These are phyloP conservation scores for Ochropleura leucogaster DNA, from an alignment of 2,888 invertebrate species.

Conservation along the genomic window DNA sequence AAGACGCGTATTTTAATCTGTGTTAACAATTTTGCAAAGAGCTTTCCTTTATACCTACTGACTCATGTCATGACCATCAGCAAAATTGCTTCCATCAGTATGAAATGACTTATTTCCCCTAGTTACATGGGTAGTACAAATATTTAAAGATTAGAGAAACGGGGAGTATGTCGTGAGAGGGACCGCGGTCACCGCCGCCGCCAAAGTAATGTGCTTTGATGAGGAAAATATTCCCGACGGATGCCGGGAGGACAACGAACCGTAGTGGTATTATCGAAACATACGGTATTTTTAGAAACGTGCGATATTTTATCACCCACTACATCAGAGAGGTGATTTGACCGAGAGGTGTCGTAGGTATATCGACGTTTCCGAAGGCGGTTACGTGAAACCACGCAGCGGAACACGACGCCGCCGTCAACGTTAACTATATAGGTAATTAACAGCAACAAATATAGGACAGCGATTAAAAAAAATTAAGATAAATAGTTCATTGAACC, in stretches of 20 bases:
- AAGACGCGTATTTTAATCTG: too few relatives aligned
- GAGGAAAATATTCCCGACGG: conserved; percentile 76
- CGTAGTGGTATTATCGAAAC: conserved; percentile 62
- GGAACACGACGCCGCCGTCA: too few relatives aligned
- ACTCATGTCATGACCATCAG: conserved; percentile 11
- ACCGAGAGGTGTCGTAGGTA: too few relatives aligned
- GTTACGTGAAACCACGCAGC: too few relatives aligned
- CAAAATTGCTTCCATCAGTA: conserved; percentile 27
- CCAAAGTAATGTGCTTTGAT: conserved; percentile 72
- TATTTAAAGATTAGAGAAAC: conserved; percentile 62
- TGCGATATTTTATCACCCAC: neutral
- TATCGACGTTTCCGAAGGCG: too few relatives aligned
- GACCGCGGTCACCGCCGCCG: conserved; percentile 56
- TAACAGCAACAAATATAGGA: too few relatives aligned
- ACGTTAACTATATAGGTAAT: too few relatives aligned
- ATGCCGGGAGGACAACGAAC: conserved; percentile 73
- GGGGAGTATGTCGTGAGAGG: conserved; percentile 64
- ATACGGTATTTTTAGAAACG: conserved; percentile 35
- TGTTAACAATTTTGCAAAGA: neutral
- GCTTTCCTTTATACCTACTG: neutral
- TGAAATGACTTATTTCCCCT: conserved; percentile 57
- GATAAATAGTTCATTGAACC: too few relatives aligned
- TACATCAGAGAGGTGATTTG: too few relatives aligned
- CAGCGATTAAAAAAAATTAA: too few relatives aligned
- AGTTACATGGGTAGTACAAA: conserved; percentile 47